phyloP scores from a whole-genome alignment of 2,888 invertebrate species.

The Himalopsyche japonica region DNA sequence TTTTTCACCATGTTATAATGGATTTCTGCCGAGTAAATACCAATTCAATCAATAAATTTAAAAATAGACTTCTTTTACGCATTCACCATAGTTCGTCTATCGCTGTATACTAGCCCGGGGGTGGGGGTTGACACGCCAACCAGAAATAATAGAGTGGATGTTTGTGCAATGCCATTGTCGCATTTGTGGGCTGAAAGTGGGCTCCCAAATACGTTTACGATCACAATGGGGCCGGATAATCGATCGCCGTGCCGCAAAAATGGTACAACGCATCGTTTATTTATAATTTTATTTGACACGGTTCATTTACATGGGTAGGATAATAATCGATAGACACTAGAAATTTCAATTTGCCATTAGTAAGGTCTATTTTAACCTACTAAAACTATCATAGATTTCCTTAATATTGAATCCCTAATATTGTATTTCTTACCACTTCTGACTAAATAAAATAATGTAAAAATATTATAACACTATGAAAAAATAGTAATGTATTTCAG shows the following conservation, averaged over 20 bases:
- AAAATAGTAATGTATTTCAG: too few relatives aligned
- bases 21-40: too few relatives aligned
- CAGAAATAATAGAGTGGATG: slow-evolving; percentile 38
- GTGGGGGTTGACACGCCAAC: slow-evolving; percentile 20
- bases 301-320: background rate
- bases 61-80: too few relatives aligned
- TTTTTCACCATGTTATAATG: too few relatives aligned
- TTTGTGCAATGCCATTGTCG: slow-evolving; percentile 34
- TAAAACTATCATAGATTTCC: too few relatives aligned
- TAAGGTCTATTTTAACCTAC: too few relatives aligned
- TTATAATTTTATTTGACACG: background rate
- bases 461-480: too few relatives aligned
- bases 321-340: background rate
- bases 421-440: too few relatives aligned
- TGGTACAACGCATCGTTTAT: background rate
- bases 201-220: slow-evolving; percentile 30
- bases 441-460: too few relatives aligned
- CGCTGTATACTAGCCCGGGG: background rate
- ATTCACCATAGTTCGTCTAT: background rate
- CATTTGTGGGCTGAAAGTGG: slow-evolving; percentile 37
- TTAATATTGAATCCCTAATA: too few relatives aligned
- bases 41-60: too few relatives aligned
- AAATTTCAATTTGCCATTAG: too few relatives aligned
- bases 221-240: slow-evolving; percentile 32
- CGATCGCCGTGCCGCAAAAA: slow-evolving; percentile 5